Evolutionary conservation across 2,888 invertebrate species (phyloP).

Genomic region (Philopedon plagiatum): DNA sequence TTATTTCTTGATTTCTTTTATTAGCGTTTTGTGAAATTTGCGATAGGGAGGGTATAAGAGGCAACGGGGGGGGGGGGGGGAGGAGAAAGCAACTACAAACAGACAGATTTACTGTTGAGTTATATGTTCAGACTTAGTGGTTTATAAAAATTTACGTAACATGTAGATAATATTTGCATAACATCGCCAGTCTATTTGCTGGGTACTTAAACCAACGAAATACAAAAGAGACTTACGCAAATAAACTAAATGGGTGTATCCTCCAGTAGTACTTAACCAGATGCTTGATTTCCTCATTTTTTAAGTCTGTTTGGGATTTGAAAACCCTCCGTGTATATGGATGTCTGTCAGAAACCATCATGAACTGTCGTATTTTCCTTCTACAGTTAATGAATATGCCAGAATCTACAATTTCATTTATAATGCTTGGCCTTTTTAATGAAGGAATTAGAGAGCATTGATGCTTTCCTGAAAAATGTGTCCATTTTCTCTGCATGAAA

Average conservation of each 20-base stretch:
- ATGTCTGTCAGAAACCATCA: constrained; percentile 36
- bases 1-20: too few species aligned
- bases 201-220: too few species aligned
- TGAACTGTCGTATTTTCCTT: constrained; percentile 11
- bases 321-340: constrained; percentile 34
- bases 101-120: too few species aligned
- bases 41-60: too few species aligned
- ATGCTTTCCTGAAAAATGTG: constrained; percentile 9
- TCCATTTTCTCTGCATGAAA: constrained; percentile 23
- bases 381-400: constrained; percentile 30
- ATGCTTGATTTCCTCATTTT: constrained; percentile 36
- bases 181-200: too few species aligned
- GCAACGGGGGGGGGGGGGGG: too few species aligned
- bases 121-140: too few species aligned
- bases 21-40: too few species aligned
- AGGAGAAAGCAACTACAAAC: too few species aligned
- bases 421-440: neutral
- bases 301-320: constrained; percentile 29
- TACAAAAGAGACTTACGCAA: constrained; percentile 21
- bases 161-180: too few species aligned
- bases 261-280: constrained; percentile 16
- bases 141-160: too few species aligned
- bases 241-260: constrained; percentile 42
- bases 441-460: constrained; percentile 11
- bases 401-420: constrained; percentile 25